phyloP scores from a whole-genome alignment of 2,888 invertebrate species.

The Gasteruption jaculator region DNA sequence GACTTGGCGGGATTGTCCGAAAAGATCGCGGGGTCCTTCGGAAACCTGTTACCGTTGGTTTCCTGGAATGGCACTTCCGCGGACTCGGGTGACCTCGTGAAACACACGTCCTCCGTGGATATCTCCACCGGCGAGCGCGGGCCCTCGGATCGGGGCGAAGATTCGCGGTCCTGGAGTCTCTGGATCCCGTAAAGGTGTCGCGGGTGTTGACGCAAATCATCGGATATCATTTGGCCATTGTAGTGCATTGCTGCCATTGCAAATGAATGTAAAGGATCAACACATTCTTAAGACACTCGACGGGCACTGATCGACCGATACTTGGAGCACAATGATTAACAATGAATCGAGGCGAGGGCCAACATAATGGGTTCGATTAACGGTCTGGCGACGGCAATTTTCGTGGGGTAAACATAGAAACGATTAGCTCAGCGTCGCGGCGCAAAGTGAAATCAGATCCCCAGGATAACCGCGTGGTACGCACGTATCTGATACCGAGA shows the following conservation, averaged over 20 bases:
- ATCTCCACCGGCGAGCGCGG: constrained; percentile 24
- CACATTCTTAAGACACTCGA: constrained; percentile 6
- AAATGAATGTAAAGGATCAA: too few relatives aligned
- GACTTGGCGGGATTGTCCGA: constrained; percentile 25
- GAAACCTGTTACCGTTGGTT: constrained; percentile 20
- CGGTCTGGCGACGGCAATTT: too few relatives aligned
- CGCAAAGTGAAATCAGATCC: constrained; percentile 36
- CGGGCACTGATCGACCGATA: too few relatives aligned
- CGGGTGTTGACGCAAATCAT: constrained; percentile 36
- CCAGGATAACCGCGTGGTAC: constrained; percentile 29
- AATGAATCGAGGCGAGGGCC: too few relatives aligned
- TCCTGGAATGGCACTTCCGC: constrained; percentile 23
- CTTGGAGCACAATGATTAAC: too few relatives aligned
- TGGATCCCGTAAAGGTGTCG: constrained; percentile 32
- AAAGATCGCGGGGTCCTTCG: constrained; percentile 22
- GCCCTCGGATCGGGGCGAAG: constrained; percentile 33
- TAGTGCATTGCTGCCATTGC: constrained; percentile 43
- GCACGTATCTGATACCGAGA: background rate
- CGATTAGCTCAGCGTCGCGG: constrained; percentile 34
- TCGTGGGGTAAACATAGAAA: constrained; percentile 19
- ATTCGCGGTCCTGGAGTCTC: constrained; percentile 29
- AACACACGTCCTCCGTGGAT: constrained; percentile 23
- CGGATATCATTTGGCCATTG: constrained; percentile 38
- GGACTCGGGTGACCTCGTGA: constrained; percentile 25
- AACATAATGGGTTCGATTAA: too few relatives aligned